Evolutionary conservation across 2,797 vertebrate species (phyloP), one percentile per base, ranked within the genome.

Genomic region (Myotis daubentonii): DNA sequence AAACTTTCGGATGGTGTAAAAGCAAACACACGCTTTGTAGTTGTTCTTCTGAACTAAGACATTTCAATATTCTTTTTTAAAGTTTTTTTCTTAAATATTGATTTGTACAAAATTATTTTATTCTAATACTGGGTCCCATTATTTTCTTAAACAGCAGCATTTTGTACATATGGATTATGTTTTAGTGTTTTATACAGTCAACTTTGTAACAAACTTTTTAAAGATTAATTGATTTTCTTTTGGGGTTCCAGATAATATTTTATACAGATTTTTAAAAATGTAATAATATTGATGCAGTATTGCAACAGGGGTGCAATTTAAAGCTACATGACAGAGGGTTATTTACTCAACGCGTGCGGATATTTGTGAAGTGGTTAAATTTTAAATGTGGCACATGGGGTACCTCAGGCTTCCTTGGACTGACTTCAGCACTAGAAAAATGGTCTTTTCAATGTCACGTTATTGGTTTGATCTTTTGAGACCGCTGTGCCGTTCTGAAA

Each of bases 111-210:
- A 98, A 97, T 98, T 95, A 96, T 97, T 98, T 97, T 98, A 95
- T 98, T 97, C 97, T 79, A 96, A 97, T 97, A 98, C 97, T 95
- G 95, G 96, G 97, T 98, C 97, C 97, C 94, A 49, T 98, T 98
- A 98, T 98, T 98, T 98, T 98, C 98, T 97, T 98, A 98, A 97
- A 96, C 94, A 95, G 92, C 71, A 95, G 94, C 91, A 90, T 98
- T 98, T 98, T 98, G 98, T 98, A 98, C 98, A 98, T 98, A 97
- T 97, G 96, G 97, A 81, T 97, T 97, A 95, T 92, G 95, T 95
- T 97, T 97, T 97, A 96, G 97, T 91, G 96, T 98, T 98, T 98
- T 98, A 97, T 98, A 98, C 0, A 57, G 93, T 84, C 96, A 97
- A 97, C 95, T 98, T 98, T 98, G 97, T 98, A 98, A 97, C n/a